A percentile compares a stretch with the other conserved stretches of the same genome.
Conservation (phyloP, 92 coral and sea anemone genomes). For the Porites cylindrica region DNA sequence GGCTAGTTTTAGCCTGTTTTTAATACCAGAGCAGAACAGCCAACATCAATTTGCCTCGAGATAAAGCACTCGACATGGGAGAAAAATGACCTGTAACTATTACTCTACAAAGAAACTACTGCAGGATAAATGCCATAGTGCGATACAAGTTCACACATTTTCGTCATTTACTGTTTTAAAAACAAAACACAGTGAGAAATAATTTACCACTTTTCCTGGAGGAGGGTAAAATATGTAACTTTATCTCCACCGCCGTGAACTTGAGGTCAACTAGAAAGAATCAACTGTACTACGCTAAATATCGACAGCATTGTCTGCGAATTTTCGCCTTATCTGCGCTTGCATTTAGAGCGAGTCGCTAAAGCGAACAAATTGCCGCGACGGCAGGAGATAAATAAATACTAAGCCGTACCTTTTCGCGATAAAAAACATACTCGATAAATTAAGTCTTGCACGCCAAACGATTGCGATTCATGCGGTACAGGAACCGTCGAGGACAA, state of each 20-base stretch:
- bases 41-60: neutral
- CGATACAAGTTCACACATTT: slow-evolving; percentile 24
- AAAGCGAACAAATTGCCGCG: slow-evolving; percentile 12
- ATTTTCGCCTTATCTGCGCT: slow-evolving; percentile 3
- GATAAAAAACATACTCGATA: slow-evolving; percentile 12
- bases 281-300: neutral
- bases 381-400: slow-evolving; percentile 13
- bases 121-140: neutral
- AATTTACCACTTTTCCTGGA: neutral
- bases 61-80: neutral
- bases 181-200: neutral
- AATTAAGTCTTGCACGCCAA: neutral
- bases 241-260: slow-evolving; percentile 2
- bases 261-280: slow-evolving; percentile 11
- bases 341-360: neutral
- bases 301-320: neutral
- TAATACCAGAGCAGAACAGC: neutral
- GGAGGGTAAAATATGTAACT: neutral
- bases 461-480: slow-evolving; percentile 3
- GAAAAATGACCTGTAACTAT: neutral
- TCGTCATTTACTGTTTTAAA: neutral
- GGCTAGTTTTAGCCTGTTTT: neutral
- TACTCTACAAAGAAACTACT: neutral
- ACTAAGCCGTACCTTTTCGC: slow-evolving; percentile 17
- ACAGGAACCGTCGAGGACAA: slow-evolving; percentile 1